Percentiles rank a stretch among this genome's conserved stretches.
phyloP scores from a whole-genome alignment of 2,888 invertebrate genomes.

The Tachina fera region DNA sequence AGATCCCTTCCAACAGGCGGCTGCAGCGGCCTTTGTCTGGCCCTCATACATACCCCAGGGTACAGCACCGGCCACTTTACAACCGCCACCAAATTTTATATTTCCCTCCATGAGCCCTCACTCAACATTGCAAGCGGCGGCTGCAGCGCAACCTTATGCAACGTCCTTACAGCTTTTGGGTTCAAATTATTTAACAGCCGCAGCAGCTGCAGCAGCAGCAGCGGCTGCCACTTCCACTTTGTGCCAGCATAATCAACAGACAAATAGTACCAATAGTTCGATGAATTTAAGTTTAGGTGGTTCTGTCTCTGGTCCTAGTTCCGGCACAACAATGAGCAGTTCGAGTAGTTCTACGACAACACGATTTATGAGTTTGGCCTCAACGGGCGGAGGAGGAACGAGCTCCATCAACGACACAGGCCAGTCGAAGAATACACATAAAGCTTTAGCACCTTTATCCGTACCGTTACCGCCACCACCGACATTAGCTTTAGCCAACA shows the following conservation, averaged over 20 bases:
- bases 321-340: constrained; percentile 75
- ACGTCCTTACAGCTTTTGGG: constrained; percentile 86
- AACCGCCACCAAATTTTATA: constrained; percentile 79
- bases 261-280: constrained; percentile 83
- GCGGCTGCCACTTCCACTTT: constrained; percentile 83
- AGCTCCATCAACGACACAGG: constrained; percentile 55
- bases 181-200: constrained; percentile 85
- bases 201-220: constrained; percentile 78
- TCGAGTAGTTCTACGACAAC: constrained; percentile 73
- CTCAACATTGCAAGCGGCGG: constrained; percentile 75
- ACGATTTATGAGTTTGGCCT: constrained; percentile 77
- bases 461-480: constrained; percentile 51
- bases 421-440: constrained; percentile 62
- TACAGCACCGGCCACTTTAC: constrained; percentile 77
- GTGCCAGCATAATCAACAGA: constrained; percentile 85
- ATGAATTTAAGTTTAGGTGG: constrained; percentile 77
- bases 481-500: constrained; percentile 72
- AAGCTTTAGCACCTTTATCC: constrained; percentile 45
- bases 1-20: constrained; percentile 82
- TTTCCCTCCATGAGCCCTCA: constrained; percentile 80
- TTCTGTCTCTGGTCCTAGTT: constrained; percentile 60
- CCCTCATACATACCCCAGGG: constrained; percentile 81
- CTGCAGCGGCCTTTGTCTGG: constrained; percentile 80
- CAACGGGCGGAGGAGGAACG: constrained; percentile 75
- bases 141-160: constrained; percentile 76